Conservation (phyloP, 2,888 invertebrate genomes). For the Eupithecia pulchellata region DNA sequence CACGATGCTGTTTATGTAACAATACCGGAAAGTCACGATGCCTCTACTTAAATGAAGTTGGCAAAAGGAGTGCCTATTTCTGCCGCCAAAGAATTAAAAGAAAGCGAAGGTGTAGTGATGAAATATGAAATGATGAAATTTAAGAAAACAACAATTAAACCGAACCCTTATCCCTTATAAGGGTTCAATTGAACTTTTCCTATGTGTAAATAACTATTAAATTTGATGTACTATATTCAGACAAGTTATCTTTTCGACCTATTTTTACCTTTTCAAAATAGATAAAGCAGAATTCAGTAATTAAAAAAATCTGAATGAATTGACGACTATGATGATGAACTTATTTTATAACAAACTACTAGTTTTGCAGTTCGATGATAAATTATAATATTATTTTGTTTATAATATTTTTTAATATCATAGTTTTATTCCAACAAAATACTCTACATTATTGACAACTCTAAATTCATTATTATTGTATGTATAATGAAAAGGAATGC, state of each 20-base stretch:
- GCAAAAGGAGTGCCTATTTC: not conserved
- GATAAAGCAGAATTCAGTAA: no score
- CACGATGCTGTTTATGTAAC: constrained; percentile 17
- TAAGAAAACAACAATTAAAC: not conserved
- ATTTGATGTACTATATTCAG: no score
- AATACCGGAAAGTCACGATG: constrained; percentile 10
- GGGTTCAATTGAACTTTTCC: not conserved
- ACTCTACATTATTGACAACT: not conserved
- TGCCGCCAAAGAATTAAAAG: not conserved
- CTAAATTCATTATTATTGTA: not conserved
- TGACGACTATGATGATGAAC: no score
- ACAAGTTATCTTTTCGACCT: no score
- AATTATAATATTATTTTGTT: no score
- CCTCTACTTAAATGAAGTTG: not conserved
- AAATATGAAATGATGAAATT: not conserved
- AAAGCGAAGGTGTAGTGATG: not conserved
- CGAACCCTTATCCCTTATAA: no score
- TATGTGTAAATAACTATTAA: no score
- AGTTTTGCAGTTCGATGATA: no score
- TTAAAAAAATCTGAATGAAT: no score
- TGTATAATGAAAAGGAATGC: constrained; percentile 14
- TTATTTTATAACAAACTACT: no score
- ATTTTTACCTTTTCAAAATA: no score
- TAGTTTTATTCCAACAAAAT: not conserved
- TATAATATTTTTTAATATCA: not conserved